A percentile compares a stretch with the other conserved stretches of the same genome.
phyloP scores from a whole-genome alignment of 2,113 vertebrate species.

The Gambusia holbrooki region DNA sequence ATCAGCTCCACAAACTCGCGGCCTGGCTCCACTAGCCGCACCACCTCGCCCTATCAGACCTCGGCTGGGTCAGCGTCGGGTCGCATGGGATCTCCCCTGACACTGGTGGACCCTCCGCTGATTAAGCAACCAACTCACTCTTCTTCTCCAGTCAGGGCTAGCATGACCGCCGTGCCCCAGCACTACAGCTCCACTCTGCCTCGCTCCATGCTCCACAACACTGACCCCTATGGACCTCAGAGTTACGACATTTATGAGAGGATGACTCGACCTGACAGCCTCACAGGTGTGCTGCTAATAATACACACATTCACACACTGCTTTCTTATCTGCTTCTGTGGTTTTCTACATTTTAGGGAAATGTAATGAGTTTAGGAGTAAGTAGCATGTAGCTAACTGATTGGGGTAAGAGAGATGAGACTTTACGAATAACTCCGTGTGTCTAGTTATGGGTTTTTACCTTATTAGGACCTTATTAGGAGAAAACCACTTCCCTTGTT shows the following conservation, averaged over 20 bases:
- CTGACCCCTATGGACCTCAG: constrained; percentile 86
- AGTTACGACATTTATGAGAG: constrained; percentile 93
- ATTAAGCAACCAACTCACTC: constrained; percentile 81
- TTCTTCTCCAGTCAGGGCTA: constrained; percentile 85
- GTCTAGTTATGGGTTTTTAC: not conserved
- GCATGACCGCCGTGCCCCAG: constrained; percentile 92
- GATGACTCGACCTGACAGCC: constrained; percentile 91
- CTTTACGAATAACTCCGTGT: not conserved
- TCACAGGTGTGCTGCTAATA: constrained; percentile 81
- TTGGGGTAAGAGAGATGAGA: not conserved
- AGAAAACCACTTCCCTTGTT: not conserved
- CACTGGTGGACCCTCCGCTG: constrained; percentile 82
- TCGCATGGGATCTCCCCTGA: constrained; percentile 87
- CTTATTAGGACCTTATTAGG: not conserved
- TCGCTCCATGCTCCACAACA: constrained; percentile 81
- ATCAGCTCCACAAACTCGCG: constrained; percentile 84
- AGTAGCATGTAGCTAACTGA: not conserved
- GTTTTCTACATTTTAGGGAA: not conserved
- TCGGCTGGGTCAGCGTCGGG: constrained; percentile 59
- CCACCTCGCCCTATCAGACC: constrained; percentile 83
- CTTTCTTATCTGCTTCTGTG: constrained; percentile 7
- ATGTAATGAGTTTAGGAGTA: not conserved
- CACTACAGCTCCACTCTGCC: constrained; percentile 89
- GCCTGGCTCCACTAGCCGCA: constrained; percentile 74
- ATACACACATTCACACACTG: constrained; percentile 13